Conservation (phyloP, 2,888 invertebrate species). For the Plutella xylostella region DNA sequence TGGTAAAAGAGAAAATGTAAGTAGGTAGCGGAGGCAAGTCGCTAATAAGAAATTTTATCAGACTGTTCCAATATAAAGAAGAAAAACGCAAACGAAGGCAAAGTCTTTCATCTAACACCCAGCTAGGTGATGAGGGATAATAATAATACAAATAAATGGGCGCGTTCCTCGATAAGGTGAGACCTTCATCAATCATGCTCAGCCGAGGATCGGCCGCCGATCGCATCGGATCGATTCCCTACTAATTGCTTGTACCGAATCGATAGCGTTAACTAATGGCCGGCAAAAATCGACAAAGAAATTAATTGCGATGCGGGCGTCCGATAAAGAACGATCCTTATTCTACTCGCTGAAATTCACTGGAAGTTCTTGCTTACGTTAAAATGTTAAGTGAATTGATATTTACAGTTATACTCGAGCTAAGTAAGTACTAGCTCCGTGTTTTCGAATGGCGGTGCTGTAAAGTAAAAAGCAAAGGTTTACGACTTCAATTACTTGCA, state of each 20-base stretch:
- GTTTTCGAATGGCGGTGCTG: too few relatives aligned
- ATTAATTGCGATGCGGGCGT: constrained; percentile 36
- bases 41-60: too few relatives aligned
- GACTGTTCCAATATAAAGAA: too few relatives aligned
- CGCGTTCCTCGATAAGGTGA: constrained; percentile 36
- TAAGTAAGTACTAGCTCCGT: too few relatives aligned
- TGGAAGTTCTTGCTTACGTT: too few relatives aligned
- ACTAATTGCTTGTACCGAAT: constrained; percentile 49
- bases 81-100: too few relatives aligned
- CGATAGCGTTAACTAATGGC: constrained; percentile 45
- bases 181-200: constrained; percentile 58
- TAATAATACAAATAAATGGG: constrained; percentile 17
- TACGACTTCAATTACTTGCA: constrained; percentile 37
- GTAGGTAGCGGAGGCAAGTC: too few relatives aligned
- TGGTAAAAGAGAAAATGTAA: too few relatives aligned
- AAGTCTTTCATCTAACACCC: not conserved
- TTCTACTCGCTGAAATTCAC: too few relatives aligned
- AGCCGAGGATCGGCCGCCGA: constrained; percentile 24
- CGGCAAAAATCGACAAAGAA: constrained; percentile 40
- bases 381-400: too few relatives aligned
- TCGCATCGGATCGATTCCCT: constrained; percentile 32
- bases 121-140: too few relatives aligned
- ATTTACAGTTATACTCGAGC: too few relatives aligned
- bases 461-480: constrained; percentile 24
- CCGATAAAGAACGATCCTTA: constrained; percentile 7